Conservation (phyloP, 2,888 invertebrate genomes). For the Hybos culiciformis region DNA sequence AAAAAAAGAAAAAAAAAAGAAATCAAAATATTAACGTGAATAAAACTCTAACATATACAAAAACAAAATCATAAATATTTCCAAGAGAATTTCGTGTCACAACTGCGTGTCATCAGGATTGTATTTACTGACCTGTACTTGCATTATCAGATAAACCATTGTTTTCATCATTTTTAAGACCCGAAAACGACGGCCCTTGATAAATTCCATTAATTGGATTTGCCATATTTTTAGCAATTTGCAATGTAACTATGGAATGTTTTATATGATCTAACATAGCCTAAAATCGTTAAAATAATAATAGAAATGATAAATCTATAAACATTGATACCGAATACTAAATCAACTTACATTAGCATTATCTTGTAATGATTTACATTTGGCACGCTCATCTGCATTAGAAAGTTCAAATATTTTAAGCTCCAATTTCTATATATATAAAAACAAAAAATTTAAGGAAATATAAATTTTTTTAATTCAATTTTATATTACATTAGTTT, state of each 20-base stretch:
- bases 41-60: too few relatives aligned
- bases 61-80: too few relatives aligned
- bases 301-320: background rate
- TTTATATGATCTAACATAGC: slow-evolving; percentile 93
- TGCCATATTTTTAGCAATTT: slow-evolving; percentile 94
- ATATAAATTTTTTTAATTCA: background rate
- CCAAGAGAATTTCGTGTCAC: too few relatives aligned
- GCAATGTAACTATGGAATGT: slow-evolving; percentile 93
- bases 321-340: background rate
- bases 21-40: too few relatives aligned
- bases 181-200: slow-evolving; percentile 49
- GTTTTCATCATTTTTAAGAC: too few relatives aligned
- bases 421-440: slow-evolving; percentile 48
- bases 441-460: background rate
- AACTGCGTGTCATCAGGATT: too few relatives aligned
- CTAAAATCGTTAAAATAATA: slow-evolving; percentile 36
- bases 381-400: slow-evolving; percentile 52
- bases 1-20: too few relatives aligned
- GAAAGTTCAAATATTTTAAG: slow-evolving; percentile 47
- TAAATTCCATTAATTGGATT: slow-evolving; percentile 84
- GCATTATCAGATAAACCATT: too few relatives aligned
- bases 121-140: too few relatives aligned
- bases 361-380: slow-evolving; percentile 55
- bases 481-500: slow-evolving; percentile 51
- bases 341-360: slow-evolving; percentile 57